Base-by-base conservation (phyloP, 2,888 invertebrate genomes). In the Himalopsyche anomala region DNA sequence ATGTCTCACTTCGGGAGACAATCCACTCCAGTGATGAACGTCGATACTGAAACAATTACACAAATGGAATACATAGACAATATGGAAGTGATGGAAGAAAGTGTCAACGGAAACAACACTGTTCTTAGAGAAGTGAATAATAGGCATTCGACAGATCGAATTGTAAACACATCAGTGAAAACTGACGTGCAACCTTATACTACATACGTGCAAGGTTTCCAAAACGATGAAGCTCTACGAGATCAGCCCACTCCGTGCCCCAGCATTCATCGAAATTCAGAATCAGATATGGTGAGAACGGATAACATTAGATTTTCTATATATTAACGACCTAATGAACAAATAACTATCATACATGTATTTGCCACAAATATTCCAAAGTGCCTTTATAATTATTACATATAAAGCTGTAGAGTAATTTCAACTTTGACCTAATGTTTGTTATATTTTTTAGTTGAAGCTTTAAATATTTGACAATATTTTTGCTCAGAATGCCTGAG, bases 201-300 rank as follows among this genome's bases (percentile, higher is more conserved):
- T 4, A 5, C 17, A 8, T 40, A 42, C 11, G 15, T 42, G n/a
- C 80, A 40, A 17, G n/a, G 5, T n/a, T 80, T 40, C 42, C 40
- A 42, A 80, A 80, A 80, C 28, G 51, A 45, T 45, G 80, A 80
- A 15, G 4, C 38, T 12, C 5, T 74, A 36, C 74, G 12, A 12
- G 74, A 62, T 28, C 62, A 62, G 28, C 19, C 62, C n/a, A 6
- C 74, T 38, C 15, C 74, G 11, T 36, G 38, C 5, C 28, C 74
- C 38, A 36, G 36, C 19, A 36, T 28, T 36, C 74, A 36, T 38
- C 56, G 79, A 79, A 11, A 81, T 83, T 28, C 62, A 83, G 84
- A 85, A 17, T n/a, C 51, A 12, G 85, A 85, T 55, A 85, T 85
- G 85, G 85, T 85, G 80, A 74, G 55, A 79, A 80, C 15, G 15